Conservation (phyloP, 2,797 vertebrate genomes). For the Pelochelys cantorii region DNA sequence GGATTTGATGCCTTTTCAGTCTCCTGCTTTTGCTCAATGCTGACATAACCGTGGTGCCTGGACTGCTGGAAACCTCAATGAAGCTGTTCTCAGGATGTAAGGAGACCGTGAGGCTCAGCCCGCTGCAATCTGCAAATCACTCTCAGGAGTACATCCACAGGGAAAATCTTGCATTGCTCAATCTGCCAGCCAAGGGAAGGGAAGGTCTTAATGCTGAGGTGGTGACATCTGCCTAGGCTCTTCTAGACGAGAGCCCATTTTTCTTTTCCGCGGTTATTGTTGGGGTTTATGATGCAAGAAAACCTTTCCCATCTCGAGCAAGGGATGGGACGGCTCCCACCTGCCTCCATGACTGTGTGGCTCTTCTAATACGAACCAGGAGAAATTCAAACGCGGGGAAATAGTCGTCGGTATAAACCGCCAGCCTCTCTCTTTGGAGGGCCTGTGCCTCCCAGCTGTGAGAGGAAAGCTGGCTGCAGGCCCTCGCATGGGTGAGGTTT, state of each 20-base stretch:
- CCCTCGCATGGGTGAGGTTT: neutral
- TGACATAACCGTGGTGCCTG: neutral
- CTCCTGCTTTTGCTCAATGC: neutral
- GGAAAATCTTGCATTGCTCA: neutral
- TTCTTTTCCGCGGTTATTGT: conserved; percentile 13
- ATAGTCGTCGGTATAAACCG: neutral
- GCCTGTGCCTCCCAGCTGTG: neutral
- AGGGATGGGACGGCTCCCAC: neutral
- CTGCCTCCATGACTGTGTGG: neutral
- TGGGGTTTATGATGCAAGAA: neutral
- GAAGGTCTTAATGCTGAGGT: neutral
- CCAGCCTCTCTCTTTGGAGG: neutral
- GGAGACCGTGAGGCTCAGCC: neutral
- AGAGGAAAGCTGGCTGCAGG: neutral
- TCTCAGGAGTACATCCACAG: conserved; percentile 28
- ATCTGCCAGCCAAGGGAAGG: neutral
- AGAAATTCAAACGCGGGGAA: neutral
- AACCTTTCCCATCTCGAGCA: neutral
- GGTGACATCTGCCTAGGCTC: conserved; percentile 10
- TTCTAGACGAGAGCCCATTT: conserved; percentile 7
- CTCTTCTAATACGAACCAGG: neutral
- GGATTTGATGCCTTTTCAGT: neutral
- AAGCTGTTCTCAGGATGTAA: conserved; percentile 5
- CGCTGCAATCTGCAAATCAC: conserved; percentile 22
- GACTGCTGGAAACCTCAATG: conserved; percentile 23